Evolutionary conservation across 2,113 vertebrate species (phyloP).

Genomic region (Microcebus jonahi): DNA sequence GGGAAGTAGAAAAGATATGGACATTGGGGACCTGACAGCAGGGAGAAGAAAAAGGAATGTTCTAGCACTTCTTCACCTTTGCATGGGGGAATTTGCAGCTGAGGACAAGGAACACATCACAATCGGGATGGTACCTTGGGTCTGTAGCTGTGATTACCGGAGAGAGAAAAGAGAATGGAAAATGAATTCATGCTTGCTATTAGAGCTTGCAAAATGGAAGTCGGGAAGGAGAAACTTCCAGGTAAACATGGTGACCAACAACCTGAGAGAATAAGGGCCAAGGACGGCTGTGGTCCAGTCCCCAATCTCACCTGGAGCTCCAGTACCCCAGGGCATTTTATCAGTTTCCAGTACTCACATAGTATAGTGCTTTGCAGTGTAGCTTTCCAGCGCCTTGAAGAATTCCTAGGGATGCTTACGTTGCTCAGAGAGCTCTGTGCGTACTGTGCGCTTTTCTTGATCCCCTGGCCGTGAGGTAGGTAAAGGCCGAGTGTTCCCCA

Average conservation of each 20-base stretch:
- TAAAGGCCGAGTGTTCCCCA: background rate
- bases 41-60: background rate
- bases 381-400: background rate
- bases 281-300: background rate
- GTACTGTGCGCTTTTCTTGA: background rate
- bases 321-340: background rate
- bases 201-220: background rate
- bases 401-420: background rate
- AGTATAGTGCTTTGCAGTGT: background rate
- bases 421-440: background rate
- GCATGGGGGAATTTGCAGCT: background rate
- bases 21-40: background rate
- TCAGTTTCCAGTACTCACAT: background rate
- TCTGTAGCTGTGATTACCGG: background rate
- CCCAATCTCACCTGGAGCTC: background rate
- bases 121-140: background rate
- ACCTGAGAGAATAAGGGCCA: background rate
- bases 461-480: conserved; percentile 36
- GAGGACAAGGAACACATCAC: background rate
- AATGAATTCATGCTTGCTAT: background rate
- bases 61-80: background rate
- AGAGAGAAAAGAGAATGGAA: background rate
- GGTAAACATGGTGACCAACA: background rate
- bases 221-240: background rate
- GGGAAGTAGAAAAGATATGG: background rate